phyloP scores from a whole-genome alignment of 2,797 vertebrate genomes.

The Crenuchus spilurus region DNA sequence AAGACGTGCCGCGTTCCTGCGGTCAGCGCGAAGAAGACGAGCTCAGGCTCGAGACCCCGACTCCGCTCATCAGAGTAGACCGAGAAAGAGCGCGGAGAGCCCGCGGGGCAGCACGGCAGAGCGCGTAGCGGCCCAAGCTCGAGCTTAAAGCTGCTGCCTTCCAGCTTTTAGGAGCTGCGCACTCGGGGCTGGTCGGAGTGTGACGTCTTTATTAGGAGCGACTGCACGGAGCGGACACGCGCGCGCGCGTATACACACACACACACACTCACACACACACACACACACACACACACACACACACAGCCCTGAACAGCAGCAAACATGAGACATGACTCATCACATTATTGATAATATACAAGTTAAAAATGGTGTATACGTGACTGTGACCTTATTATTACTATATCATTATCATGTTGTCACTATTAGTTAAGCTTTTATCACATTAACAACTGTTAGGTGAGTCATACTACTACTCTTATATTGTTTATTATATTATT shows the following conservation, averaged over 20 bases:
- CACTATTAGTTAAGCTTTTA: too few relatives aligned
- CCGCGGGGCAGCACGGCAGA: background rate
- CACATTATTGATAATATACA: background rate
- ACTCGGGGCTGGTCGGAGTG: constrained; percentile 73
- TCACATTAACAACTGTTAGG: too few relatives aligned
- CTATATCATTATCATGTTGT: background rate
- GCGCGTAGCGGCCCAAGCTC: background rate
- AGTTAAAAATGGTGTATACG: background rate
- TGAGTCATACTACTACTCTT: too few relatives aligned
- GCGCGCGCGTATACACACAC: background rate
- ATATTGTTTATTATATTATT: too few relatives aligned
- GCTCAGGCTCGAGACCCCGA: too few relatives aligned
- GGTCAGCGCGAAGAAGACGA: too few relatives aligned
- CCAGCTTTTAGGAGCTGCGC: constrained; percentile 69
- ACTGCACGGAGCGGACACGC: background rate
- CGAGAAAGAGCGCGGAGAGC: too few relatives aligned
- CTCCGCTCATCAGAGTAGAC: too few relatives aligned
- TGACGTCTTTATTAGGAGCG: constrained; percentile 79
- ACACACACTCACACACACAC: background rate
- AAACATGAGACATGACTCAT: constrained; percentile 10
- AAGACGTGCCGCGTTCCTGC: too few relatives aligned
- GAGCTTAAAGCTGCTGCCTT: background rate
- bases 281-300: background rate
- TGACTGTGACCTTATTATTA: background rate
- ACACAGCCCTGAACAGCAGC: background rate